phyloP scores from a whole-genome alignment of 2,113 vertebrate genomes.

The Poicephalus gulielmi region DNA sequence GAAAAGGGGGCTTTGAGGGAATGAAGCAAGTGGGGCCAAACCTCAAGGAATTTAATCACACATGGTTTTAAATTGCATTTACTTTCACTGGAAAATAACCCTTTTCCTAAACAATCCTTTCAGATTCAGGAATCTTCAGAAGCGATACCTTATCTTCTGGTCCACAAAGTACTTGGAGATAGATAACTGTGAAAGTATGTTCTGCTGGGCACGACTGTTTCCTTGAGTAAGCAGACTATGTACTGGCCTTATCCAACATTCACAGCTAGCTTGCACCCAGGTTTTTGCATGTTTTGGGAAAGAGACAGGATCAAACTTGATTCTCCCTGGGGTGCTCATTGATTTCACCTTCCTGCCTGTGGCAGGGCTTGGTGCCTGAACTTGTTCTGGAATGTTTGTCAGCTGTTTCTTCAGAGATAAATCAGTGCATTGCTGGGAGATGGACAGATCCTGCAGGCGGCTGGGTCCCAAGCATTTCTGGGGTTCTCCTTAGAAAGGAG shows the following conservation, averaged over 20 bases:
- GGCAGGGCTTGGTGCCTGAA: background rate
- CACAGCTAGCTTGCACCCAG: background rate
- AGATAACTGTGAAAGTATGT: background rate
- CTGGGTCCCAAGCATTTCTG: background rate
- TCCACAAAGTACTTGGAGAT: background rate
- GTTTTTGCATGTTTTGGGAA: background rate
- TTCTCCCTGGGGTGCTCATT: conserved; percentile 17
- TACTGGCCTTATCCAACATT: background rate
- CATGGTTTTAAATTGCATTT: background rate
- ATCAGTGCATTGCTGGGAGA: background rate
- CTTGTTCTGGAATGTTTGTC: conserved; percentile 50
- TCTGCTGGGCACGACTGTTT: background rate
- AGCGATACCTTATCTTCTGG: background rate
- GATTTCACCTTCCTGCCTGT: conserved; percentile 19
- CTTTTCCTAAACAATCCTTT: background rate
- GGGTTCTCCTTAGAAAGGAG: background rate
- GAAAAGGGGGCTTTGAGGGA: background rate
- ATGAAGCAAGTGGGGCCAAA: background rate
- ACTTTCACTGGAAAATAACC: background rate
- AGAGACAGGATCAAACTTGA: conserved; percentile 45
- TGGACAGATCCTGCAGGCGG: background rate
- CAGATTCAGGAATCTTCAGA: background rate
- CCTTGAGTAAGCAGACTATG: background rate
- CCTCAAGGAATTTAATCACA: background rate
- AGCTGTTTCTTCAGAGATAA: background rate